Evolutionary conservation across 2,113 vertebrate species (phyloP).

Genomic region (Sinocyclocheilus rhinocerous): DNA sequence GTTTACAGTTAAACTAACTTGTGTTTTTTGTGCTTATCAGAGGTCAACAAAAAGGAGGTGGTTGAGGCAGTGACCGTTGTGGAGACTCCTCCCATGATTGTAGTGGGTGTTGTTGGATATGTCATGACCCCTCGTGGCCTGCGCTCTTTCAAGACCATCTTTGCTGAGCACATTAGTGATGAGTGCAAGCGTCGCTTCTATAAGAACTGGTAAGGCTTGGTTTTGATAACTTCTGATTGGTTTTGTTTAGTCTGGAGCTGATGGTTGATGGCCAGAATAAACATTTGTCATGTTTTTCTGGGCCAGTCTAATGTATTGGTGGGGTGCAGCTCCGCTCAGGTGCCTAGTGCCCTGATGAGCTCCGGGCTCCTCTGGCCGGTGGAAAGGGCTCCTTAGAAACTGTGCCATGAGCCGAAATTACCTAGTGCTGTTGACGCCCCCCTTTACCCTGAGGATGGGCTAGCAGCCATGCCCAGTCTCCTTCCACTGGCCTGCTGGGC

Average conservation of each 20-base stretch:
- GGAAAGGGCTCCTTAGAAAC: conserved; percentile 90
- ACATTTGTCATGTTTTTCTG: conserved; percentile 43
- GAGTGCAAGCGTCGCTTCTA: conserved; percentile 99
- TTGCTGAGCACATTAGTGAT: conserved; percentile 95
- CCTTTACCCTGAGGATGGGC: conserved; percentile 26
- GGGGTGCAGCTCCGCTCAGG: conserved; percentile 92
- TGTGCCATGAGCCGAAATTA: conserved; percentile 87
- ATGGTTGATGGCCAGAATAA: conserved; percentile 61
- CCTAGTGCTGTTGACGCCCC: conserved; percentile 52
- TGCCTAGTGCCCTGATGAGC: conserved; percentile 89
- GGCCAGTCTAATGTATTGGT: conserved; percentile 68
- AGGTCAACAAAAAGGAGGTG: conserved; percentile 99
- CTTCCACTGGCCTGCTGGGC: conserved; percentile 74
- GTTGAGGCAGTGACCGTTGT: conserved; percentile 95
- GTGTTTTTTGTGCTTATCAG: conserved; percentile 64
- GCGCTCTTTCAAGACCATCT: conserved; percentile 94
- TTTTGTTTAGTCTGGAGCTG: conserved; percentile 50
- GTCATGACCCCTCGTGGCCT: conserved; percentile 92
- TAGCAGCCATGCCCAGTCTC: conserved; percentile 70
- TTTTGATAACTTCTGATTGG: neutral
- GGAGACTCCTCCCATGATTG: conserved; percentile 95
- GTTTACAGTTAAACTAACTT: neutral
- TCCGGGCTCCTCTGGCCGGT: conserved; percentile 95
- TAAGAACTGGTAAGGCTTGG: conserved; percentile 91
- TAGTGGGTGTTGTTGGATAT: conserved; percentile 91